Percentiles rank a stretch among this genome's conserved stretches.
Conservation (phyloP, 2,888 invertebrate species). For the Liodrosophila aerea region DNA sequence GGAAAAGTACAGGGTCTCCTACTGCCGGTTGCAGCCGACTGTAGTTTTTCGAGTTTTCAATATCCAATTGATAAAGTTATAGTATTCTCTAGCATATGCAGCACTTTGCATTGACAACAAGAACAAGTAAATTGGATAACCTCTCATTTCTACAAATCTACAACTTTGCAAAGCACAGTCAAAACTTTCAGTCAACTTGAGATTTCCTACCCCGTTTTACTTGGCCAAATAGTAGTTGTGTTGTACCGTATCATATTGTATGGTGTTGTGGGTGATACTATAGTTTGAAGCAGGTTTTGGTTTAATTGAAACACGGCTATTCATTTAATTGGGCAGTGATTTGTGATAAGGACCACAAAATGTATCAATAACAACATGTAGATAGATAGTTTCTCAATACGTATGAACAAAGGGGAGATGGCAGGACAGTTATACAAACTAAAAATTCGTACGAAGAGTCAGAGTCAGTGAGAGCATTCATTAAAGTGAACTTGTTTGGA, state of each 20-base stretch:
- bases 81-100: no score
- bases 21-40: no score
- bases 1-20: no score
- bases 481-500: slow-evolving; percentile 49
- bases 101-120: no score
- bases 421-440: slow-evolving; percentile 7
- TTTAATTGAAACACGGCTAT: slow-evolving; percentile 67
- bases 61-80: no score
- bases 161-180: slow-evolving; percentile 48
- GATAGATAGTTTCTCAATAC: neutral
- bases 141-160: slow-evolving; percentile 30
- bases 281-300: slow-evolving; percentile 26
- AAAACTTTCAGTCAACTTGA: slow-evolving; percentile 53
- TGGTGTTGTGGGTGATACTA: neutral
- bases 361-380: slow-evolving; percentile 62
- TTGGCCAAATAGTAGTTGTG: slow-evolving; percentile 40
- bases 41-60: no score
- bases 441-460: slow-evolving; percentile 34
- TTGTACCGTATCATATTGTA: slow-evolving; percentile 1
- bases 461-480: slow-evolving; percentile 25
- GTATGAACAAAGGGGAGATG: neutral
- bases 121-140: neutral
- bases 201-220: slow-evolving; percentile 46
- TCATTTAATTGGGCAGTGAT: slow-evolving; percentile 73
- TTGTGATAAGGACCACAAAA: slow-evolving; percentile 57